Evolutionary conservation across 35 echinoderm and acorn worm species (phyloP), one percentile per base, ranked within the genome.

Genomic region (Holothuria glaberrima): DNA sequence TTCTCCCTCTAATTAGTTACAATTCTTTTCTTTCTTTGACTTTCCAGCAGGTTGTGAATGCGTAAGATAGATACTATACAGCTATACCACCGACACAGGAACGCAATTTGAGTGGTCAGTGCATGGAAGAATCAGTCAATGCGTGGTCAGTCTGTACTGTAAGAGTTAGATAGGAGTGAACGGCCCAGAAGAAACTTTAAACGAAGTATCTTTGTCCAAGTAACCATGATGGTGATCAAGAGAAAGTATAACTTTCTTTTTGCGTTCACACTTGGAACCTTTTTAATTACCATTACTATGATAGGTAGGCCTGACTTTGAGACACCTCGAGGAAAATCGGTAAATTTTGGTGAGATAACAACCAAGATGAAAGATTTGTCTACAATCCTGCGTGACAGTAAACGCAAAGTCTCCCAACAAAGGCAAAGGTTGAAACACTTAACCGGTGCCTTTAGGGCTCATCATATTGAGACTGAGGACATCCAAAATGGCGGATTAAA

Each of bases 241-340:
- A 35, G 59, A 7, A 62, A 63, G n/a, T 16, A 61, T 30, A 35
- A 30, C 54, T 48, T n/a, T 12, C 80, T 84, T 29, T 57, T 63
- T 32, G 52, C 57, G 18, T 48, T 30, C 18, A 57, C 58, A 61
- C 30, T 32, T 84, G 80, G 80, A 22, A 84, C 80, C 0, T 63
- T 84, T 61, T 61, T 84, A 25, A 61, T 56, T 1, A 35, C 46
- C 25, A 61, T 62, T 20, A 58, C 59, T 5, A 18, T 84, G 52
- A 59, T 84, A n/a, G 59, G 80, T 22, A 84, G n/a, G n/a, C n/a
- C n/a, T n/a, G n/a, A 17, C 4, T 30, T 84, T 62, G 27, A 84
- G 52, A 59, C 80, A 54, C 56, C 56, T 29, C 20, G 12, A 0
- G 74, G 50, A 35, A 69, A 69, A 28, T 78, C 74, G 33, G 9